A percentile compares a stretch with the other conserved stretches of the same genome.
Evolutionary conservation across 1,140 invertebrate species (phyloP).

Genomic region (Achatina immaculata): DNA sequence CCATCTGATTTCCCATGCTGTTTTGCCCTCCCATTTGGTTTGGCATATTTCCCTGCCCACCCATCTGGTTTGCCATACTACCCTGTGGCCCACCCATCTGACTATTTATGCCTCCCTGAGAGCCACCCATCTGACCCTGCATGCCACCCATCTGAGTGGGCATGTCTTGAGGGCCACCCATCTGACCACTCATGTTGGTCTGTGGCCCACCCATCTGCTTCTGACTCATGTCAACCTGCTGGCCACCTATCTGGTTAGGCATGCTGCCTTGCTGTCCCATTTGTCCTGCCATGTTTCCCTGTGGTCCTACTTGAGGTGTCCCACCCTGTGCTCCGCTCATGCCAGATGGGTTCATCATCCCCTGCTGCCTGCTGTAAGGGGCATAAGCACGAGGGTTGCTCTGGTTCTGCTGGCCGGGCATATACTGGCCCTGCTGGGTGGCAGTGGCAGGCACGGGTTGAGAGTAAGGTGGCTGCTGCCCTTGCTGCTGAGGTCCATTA

Average conservation of each 20-base stretch:
- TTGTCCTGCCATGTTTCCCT: slow-evolving; percentile 6
- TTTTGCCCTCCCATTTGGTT: slow-evolving; percentile 33
- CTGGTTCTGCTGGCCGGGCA: slow-evolving; percentile 8
- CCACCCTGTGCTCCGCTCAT: slow-evolving; percentile 21
- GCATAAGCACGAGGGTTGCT: slow-evolving; percentile 19
- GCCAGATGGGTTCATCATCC: slow-evolving; percentile 5
- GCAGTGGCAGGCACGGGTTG: slow-evolving; percentile 9
- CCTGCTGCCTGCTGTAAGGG: slow-evolving; percentile 25
- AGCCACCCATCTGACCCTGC: slow-evolving; percentile 23
- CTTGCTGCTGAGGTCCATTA: slow-evolving; percentile 2
- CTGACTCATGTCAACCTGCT: slow-evolving; percentile 8
- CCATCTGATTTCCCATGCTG: slow-evolving; percentile 31
- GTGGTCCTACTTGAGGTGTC: background rate
- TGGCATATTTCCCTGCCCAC: slow-evolving; percentile 11
- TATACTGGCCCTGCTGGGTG: slow-evolving; percentile 21
- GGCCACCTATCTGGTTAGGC: slow-evolving; percentile 20
- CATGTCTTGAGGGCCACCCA: slow-evolving; percentile 17
- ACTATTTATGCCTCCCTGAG: background rate
- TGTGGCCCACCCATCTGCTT: slow-evolving; percentile 23
- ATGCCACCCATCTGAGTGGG: slow-evolving; percentile 30
- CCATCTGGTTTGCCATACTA: slow-evolving; percentile 24
- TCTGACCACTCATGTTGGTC: slow-evolving; percentile 14
- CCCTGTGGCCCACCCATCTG: slow-evolving; percentile 15
- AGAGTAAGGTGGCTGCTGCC: slow-evolving; percentile 7
- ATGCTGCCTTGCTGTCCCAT: slow-evolving; percentile 13